Conservation (phyloP, 2,797 vertebrate species). For the Oophaga sylvatica region DNA sequence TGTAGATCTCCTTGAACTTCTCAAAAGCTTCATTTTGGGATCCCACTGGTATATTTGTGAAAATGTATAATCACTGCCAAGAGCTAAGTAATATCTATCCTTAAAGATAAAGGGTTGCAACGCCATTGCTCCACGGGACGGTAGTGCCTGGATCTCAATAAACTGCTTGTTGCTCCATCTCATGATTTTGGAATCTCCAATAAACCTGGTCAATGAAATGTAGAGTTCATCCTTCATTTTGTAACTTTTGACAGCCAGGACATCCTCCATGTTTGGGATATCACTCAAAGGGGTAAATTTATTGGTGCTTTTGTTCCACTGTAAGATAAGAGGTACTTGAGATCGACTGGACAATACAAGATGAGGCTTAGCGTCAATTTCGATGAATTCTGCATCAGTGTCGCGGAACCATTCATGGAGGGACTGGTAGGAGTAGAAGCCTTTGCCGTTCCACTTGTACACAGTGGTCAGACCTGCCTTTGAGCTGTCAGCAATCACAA, state of each 20-base stretch:
- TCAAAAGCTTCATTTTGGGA: conserved; percentile 82
- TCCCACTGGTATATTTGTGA: conserved; percentile 97
- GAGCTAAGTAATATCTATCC: conserved; percentile 89
- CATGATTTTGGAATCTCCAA: conserved; percentile 94
- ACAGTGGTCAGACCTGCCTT: conserved; percentile 96
- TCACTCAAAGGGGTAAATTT: conserved; percentile 90
- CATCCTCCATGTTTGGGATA: conserved; percentile 97
- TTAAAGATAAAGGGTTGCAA: conserved; percentile 94
- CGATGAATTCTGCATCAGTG: conserved; percentile 91
- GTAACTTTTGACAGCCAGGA: conserved; percentile 93
- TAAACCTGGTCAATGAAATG: conserved; percentile 92
- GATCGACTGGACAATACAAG: conserved; percentile 94
- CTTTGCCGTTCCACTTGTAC: conserved; percentile 97
- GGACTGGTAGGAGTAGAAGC: conserved; percentile 96
- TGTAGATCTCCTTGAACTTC: conserved; percentile 95
- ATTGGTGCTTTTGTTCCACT: conserved; percentile 90
- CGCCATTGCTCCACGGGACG: conserved; percentile 95
- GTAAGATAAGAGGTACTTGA: conserved; percentile 94
- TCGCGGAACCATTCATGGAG: conserved; percentile 98
- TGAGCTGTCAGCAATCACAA: conserved; percentile 96
- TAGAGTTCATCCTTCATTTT: conserved; percentile 88
- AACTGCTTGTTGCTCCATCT: conserved; percentile 92
- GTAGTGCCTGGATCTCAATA: conserved; percentile 90
- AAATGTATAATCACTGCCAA: conserved; percentile 98
- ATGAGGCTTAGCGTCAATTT: conserved; percentile 90